Percentiles rank a stretch among this genome's conserved stretches.
These are phyloP conservation scores for Agrotis puta DNA, from an alignment of 2,888 invertebrate species.

Conservation along the genomic window DNA sequence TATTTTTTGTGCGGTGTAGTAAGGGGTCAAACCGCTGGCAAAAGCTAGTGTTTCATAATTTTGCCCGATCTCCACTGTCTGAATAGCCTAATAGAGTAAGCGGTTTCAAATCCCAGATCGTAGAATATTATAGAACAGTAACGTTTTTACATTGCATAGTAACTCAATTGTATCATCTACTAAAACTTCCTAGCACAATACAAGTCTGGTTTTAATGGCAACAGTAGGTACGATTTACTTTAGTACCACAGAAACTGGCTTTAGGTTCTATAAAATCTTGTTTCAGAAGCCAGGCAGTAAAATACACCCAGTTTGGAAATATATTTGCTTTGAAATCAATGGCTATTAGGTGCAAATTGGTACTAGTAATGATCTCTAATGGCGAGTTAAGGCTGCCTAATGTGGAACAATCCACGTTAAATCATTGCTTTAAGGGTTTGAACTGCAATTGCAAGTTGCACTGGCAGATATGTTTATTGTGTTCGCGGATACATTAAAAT, in stretches of 20 bases:
- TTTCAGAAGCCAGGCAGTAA: conserved; percentile 1
- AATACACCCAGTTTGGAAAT: neutral
- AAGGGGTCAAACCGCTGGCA: too few species aligned
- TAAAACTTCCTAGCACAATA: neutral
- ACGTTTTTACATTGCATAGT: too few species aligned
- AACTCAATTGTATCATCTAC: neutral
- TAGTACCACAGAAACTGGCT: neutral
- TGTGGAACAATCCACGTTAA: neutral
- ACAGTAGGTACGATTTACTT: neutral
- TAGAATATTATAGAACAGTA: too few species aligned
- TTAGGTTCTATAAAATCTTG: neutral
- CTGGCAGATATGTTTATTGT: too few species aligned
- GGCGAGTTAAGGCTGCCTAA: neutral
- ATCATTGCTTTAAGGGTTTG: too few species aligned
- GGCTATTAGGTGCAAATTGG: conserved; percentile 2
- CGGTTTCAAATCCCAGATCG: too few species aligned
- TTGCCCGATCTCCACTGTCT: too few species aligned
- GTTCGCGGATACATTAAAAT: too few species aligned
- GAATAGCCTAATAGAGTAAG: too few species aligned
- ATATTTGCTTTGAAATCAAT: neutral
- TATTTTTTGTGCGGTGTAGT: too few species aligned
- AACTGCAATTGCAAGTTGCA: too few species aligned
- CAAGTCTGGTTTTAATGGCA: neutral
- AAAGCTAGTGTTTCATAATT: too few species aligned
- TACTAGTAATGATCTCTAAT: neutral